phyloP scores from a whole-genome alignment of 2,888 invertebrate genomes.

The Cephus pygmeus region DNA sequence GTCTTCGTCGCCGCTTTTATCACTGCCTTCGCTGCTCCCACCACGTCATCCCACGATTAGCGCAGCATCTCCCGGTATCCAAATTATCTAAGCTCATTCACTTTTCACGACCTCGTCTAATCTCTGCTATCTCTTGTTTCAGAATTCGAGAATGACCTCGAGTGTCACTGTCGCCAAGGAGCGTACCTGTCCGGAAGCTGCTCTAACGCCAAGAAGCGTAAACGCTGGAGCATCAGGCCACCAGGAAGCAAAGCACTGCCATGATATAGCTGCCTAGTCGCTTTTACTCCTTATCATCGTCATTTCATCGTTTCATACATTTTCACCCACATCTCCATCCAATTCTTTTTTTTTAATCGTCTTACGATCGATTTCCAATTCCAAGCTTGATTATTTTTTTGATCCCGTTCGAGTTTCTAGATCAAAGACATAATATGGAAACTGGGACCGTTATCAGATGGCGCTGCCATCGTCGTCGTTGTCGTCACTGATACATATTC shows the following conservation, averaged over 20 bases:
- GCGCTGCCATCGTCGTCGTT: constrained; percentile 1
- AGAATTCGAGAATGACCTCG: constrained; percentile 33
- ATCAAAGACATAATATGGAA: constrained; percentile 1
- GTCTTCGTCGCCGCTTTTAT: not conserved
- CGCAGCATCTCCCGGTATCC: no score
- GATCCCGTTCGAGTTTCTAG: no score
- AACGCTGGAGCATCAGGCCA: not conserved
- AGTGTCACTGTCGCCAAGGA: constrained; percentile 32
- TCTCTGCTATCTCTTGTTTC: constrained; percentile 29
- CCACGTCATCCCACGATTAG: no score
- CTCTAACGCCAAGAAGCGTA: not conserved
- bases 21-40: no score
- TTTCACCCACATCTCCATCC: no score
- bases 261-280: constrained; percentile 36
- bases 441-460: constrained; percentile 16
- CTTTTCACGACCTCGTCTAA: not conserved
- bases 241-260: constrained; percentile 12
- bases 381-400: no score
- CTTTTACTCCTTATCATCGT: constrained; percentile 26
- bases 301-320: no score
- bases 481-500: no score
- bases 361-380: no score
- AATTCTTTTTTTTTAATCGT: no score
- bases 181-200: constrained; percentile 15
- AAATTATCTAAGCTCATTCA: no score